These are phyloP conservation scores for Geotrupes spiniger DNA, from an alignment of 2,888 invertebrate species.

Conservation along the genomic window DNA sequence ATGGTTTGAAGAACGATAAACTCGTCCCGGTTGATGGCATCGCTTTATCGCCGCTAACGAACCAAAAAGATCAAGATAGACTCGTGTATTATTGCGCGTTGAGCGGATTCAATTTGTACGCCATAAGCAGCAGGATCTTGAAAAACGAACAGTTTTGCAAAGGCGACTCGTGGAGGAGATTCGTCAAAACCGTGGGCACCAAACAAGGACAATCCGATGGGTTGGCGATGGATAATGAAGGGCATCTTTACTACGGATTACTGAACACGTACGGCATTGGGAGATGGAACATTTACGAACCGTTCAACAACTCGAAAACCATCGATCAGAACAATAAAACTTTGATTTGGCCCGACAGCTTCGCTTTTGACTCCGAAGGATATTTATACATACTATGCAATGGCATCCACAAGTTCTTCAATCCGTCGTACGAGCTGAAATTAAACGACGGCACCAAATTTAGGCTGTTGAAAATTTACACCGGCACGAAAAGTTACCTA, in stretches of 20 bases:
- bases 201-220: slow-evolving; percentile 68
- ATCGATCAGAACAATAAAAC: slow-evolving; percentile 63
- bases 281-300: slow-evolving; percentile 61
- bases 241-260: slow-evolving; percentile 64
- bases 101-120: slow-evolving; percentile 52
- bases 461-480: slow-evolving; percentile 59
- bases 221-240: slow-evolving; percentile 66
- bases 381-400: slow-evolving; percentile 52
- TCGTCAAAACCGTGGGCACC: slow-evolving; percentile 56
- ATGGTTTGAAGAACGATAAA: slow-evolving; percentile 55
- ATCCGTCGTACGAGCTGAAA: slow-evolving; percentile 48
- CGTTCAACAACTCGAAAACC: slow-evolving; percentile 56
- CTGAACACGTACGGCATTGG: slow-evolving; percentile 65
- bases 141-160: slow-evolving; percentile 54
- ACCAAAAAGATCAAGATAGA: slow-evolving; percentile 27
- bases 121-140: slow-evolving; percentile 59
- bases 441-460: slow-evolving; percentile 55
- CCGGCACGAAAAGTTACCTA: slow-evolving; percentile 61
- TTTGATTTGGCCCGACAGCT: slow-evolving; percentile 68
- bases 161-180: slow-evolving; percentile 36
- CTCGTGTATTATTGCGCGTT: slow-evolving; percentile 39
- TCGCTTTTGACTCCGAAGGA: slow-evolving; percentile 61
- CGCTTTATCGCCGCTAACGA: slow-evolving; percentile 64
- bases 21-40: slow-evolving; percentile 67
- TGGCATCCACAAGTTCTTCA: slow-evolving; percentile 59